Conservation (phyloP, 2,113 vertebrate species). For the Etheostoma spectabile region DNA sequence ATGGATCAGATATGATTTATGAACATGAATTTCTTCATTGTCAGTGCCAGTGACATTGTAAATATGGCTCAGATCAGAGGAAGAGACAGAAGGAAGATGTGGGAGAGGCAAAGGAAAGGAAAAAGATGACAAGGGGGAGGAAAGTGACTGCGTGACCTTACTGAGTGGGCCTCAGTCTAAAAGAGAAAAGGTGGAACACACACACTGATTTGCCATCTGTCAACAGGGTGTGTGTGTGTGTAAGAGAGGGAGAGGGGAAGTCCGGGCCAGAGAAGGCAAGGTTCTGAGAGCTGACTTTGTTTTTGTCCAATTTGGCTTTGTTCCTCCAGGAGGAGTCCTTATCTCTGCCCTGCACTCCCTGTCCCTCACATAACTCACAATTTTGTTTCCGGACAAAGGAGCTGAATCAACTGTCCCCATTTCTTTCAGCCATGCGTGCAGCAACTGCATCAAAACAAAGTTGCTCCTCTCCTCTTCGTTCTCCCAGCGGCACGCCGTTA, state of each 20-base stretch:
- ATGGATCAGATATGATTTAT: conserved; percentile 29
- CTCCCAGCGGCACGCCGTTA: conserved; percentile 43
- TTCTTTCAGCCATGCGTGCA: conserved; percentile 41
- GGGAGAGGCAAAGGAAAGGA: conserved; percentile 36
- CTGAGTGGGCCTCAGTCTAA: conserved; percentile 74
- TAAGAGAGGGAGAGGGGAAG: conserved; percentile 35
- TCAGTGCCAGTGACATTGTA: background rate
- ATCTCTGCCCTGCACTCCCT: conserved; percentile 20
- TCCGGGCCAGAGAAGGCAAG: conserved; percentile 41
- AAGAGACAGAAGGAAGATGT: conserved; percentile 49
- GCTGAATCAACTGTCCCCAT: conserved; percentile 33
- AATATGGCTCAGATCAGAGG: conserved; percentile 45
- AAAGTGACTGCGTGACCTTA: conserved; percentile 70
- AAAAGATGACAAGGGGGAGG: conserved; percentile 51
- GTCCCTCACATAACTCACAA: conserved; percentile 5
- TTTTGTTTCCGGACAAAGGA: too few species aligned
- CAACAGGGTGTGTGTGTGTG: conserved; percentile 43
- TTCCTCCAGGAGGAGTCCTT: conserved; percentile 46
- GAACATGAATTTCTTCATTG: conserved; percentile 11
- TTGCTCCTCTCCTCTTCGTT: background rate
- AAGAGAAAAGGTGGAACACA: conserved; percentile 82
- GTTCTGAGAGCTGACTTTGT: conserved; percentile 37
- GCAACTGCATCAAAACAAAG: conserved; percentile 56
- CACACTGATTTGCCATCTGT: conserved; percentile 84
- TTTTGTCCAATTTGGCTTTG: conserved; percentile 59